These are phyloP conservation scores for Ploceus nigricollis DNA, from an alignment of 2,113 vertebrate genomes.

Conservation along the genomic window DNA sequence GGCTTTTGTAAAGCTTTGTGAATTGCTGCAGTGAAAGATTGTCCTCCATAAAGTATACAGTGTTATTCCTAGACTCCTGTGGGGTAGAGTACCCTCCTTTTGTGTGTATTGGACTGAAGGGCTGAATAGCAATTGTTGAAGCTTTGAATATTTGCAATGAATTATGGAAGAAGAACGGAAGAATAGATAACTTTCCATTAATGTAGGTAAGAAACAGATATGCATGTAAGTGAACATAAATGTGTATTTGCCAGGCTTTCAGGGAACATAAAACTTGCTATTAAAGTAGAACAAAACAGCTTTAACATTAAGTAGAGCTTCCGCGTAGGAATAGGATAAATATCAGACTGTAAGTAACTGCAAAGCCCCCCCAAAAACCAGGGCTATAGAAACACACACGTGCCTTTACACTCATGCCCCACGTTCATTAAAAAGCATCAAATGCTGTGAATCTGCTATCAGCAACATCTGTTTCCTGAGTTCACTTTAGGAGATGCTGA, in stretches of 20 bases:
- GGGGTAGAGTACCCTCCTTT: not conserved
- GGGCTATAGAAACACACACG: not conserved
- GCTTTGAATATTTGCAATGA: not conserved
- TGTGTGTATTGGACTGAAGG: not conserved
- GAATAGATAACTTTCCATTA: not conserved
- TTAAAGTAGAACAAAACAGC: conserved; percentile 22
- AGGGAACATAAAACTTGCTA: not conserved
- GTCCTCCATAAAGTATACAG: not conserved
- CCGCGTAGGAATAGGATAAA: not conserved
- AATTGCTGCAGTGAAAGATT: not conserved
- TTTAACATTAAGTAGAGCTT: not conserved
- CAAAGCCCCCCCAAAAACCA: not conserved
- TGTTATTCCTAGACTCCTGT: not conserved
- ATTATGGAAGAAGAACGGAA: not conserved
- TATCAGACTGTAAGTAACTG: not conserved
- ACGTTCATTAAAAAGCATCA: not conserved
- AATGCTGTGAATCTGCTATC: not conserved
- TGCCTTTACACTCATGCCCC: not conserved
- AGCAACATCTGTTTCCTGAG: not conserved
- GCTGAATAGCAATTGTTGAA: not conserved
- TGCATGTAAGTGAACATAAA: not conserved
- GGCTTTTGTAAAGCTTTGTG: not conserved
- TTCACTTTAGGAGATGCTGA: not conserved
- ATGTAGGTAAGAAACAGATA: not conserved
- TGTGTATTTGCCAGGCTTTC: not conserved